phyloP scores from a whole-genome alignment of 2,113 vertebrate species.

The Zosterops hypoxanthus region DNA sequence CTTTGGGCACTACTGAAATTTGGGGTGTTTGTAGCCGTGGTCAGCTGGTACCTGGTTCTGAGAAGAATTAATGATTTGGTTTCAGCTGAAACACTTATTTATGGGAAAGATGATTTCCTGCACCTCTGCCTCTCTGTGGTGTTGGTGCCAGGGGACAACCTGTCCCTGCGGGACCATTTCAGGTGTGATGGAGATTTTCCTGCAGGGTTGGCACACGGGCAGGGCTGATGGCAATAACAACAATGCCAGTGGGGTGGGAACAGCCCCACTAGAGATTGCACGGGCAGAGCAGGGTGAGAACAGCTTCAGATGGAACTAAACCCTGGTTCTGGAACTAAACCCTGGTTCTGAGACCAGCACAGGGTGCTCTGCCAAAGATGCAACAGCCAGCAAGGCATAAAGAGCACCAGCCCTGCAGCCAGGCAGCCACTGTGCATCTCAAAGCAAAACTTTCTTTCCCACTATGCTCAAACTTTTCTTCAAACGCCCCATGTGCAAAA shows the following conservation, averaged over 20 bases:
- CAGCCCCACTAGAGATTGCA: neutral
- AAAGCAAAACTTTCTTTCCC: neutral
- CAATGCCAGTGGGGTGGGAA: neutral
- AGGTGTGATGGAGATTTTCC: neutral
- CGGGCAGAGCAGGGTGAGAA: neutral
- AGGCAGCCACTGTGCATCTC: neutral
- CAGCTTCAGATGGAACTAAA: neutral
- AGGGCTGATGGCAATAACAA: neutral
- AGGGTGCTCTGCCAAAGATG: neutral
- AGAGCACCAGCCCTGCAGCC: neutral
- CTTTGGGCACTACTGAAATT: neutral
- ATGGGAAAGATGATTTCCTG: fast-evolving
- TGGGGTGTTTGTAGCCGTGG: neutral
- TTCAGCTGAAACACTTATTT: neutral
- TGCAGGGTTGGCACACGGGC: neutral
- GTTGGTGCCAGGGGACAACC: neutral
- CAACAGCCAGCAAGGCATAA: neutral
- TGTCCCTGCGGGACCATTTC: neutral
- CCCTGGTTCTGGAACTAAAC: neutral
- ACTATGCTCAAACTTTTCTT: neutral
- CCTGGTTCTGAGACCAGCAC: fast-evolving
- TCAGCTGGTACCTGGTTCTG: neutral
- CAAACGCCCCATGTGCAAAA: neutral
- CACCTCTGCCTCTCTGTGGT: neutral
- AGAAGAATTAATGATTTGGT: neutral